These are phyloP conservation scores for Pseudachorutes palmiensis DNA, from an alignment of 1,140 invertebrate species.

Conservation along the genomic window DNA sequence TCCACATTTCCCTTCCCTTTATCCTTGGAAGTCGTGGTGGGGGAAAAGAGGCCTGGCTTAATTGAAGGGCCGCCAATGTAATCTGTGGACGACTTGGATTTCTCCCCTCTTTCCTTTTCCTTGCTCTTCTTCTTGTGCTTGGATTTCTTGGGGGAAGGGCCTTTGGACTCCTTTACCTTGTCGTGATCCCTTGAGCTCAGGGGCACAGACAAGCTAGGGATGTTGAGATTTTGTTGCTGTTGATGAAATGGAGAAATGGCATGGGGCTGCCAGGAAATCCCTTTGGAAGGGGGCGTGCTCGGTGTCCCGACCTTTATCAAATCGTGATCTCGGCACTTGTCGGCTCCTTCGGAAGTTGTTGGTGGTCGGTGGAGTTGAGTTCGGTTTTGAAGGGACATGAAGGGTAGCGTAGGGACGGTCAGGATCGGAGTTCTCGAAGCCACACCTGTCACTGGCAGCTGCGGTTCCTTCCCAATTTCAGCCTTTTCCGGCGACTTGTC, in stretches of 20 bases:
- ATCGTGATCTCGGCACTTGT: background rate
- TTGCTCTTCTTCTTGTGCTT: conserved; percentile 46
- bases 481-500: background rate
- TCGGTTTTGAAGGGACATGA: conserved; percentile 28
- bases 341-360: background rate
- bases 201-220: conserved; percentile 33
- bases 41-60: background rate
- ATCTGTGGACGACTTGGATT: background rate
- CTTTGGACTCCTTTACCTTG: background rate
- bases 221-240: conserved; percentile 14
- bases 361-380: conserved; percentile 20
- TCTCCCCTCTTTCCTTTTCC: conserved; percentile 38
- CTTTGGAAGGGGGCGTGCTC: conserved; percentile 30
- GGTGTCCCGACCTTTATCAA: background rate
- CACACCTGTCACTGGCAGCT: no score
- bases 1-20: conserved; percentile 5
- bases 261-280: conserved; percentile 37
- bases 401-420: conserved; percentile 33
- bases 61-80: background rate
- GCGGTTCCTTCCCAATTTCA: background rate
- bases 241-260: conserved; percentile 26
- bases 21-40: background rate
- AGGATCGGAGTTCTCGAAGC: conserved; percentile 29
- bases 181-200: background rate
- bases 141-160: conserved; percentile 38